phyloP scores from a whole-genome alignment of 2,797 vertebrate species.

The Sphaeramia orbicularis region DNA sequence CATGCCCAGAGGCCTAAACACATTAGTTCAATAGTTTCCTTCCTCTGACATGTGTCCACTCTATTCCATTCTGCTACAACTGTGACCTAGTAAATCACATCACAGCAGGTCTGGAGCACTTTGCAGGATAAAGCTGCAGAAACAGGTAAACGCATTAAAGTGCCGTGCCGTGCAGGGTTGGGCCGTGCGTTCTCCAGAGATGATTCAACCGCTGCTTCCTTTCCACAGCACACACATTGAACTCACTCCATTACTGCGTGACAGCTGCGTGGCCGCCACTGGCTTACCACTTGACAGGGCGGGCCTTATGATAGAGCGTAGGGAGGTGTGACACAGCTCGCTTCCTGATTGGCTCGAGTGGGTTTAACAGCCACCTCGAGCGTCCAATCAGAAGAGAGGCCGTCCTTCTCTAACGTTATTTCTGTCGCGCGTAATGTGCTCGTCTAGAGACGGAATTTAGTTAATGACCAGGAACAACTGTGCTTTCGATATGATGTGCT shows the following conservation, averaged over 20 bases:
- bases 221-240: background rate
- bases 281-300: slow-evolving; percentile 47
- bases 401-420: slow-evolving; percentile 29
- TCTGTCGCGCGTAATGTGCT: slow-evolving; percentile 55
- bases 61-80: slow-evolving; percentile 35
- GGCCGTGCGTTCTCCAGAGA: background rate
- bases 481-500: slow-evolving; percentile 14
- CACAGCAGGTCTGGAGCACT: slow-evolving; percentile 19
- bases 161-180: background rate
- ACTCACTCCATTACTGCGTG: background rate
- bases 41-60: slow-evolving; percentile 66
- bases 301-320: slow-evolving; percentile 61
- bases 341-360: slow-evolving; percentile 61
- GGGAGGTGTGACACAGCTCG: slow-evolving; percentile 82
- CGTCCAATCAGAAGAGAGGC: slow-evolving; percentile 64
- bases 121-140: slow-evolving; percentile 1
- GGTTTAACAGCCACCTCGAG: slow-evolving; percentile 61
- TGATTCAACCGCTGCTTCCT: slow-evolving; percentile 11
- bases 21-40: slow-evolving; percentile 68
- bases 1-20: slow-evolving; percentile 60
- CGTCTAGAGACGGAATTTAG: slow-evolving; percentile 25
- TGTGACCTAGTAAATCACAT: slow-evolving; percentile 27
- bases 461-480: slow-evolving; percentile 38
- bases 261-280: slow-evolving; percentile 61
- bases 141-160: background rate